Evolutionary conservation across 1,140 invertebrate species (phyloP), one percentile per base, ranked within the genome.

Genomic region (Octopus bimaculoides): DNA sequence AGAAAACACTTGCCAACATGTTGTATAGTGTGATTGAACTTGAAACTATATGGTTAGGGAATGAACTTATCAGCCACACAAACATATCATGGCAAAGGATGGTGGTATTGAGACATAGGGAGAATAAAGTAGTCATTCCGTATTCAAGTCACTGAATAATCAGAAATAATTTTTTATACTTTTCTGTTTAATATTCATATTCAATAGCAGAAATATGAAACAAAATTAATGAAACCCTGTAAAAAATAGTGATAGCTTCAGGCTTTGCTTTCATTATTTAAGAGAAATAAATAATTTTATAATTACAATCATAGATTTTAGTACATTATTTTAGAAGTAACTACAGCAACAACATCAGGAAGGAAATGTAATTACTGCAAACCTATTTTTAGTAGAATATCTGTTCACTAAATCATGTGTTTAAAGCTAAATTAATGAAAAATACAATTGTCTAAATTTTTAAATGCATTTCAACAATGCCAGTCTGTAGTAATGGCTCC

Each of bases 321-420:
- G 12, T 69, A 41, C 26, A 41, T 41, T 41, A 20, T 69, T 69
- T 69, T 69, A 20, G 14, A 14, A 14, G 66, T 14, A 69, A 69
- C 14, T 14, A 14, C 66, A 14, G 66, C 66, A 69, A 69, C 66
- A 20, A 14, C 66, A 69, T 20, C 66, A 69, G 20, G 14, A 14
- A 69, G 20, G 14, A 69, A 14, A 20, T 69, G 20, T 20, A 14
- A 14, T 20, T 14, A 20, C 14, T 14, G 14, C 66, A 20, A 20
- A 69, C 66, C 14, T 69, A 69, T 14, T 14, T 14, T 69, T 69
- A 69, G 66, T 14, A 14, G 66, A 14, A 69, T 14, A 14, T 20
- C 20, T 69, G 66, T 69, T 69, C 66, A 69, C 66, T 69, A 69
- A 69, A 69, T 14, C 66, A 69, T 69, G 66, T 14, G 66, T 14